phyloP scores from a whole-genome alignment of 2,888 invertebrate species.

The Merodon equestris region DNA sequence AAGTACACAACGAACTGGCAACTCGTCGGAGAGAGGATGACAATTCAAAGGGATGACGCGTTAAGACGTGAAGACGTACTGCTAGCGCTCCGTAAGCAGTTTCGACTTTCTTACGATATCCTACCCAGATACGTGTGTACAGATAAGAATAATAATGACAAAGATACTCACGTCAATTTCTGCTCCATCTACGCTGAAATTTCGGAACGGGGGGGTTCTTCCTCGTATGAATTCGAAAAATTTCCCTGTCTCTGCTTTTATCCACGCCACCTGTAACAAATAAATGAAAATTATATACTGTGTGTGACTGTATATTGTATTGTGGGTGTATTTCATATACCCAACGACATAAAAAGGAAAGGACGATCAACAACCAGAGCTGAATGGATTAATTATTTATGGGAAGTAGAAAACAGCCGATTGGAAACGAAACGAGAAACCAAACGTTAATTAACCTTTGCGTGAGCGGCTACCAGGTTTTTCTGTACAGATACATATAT shows the following conservation, averaged over 20 bases:
- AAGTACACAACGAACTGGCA: background rate
- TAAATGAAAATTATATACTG: too few species aligned
- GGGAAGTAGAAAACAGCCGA: constrained; percentile 3
- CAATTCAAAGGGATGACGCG: constrained; percentile 20
- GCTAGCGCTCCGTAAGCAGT: constrained; percentile 24
- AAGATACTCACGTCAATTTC: constrained; percentile 85
- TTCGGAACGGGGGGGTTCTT: constrained; percentile 85
- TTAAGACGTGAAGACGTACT: constrained; percentile 12
- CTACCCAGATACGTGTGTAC: background rate
- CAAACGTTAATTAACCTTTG: constrained; percentile 40
- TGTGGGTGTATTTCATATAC: too few species aligned
- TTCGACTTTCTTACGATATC: constrained; percentile 34
- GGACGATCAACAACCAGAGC: constrained; percentile 1
- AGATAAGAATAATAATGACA: too few species aligned
- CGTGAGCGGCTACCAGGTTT: background rate
- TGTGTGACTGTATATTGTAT: too few species aligned
- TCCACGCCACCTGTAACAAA: constrained; percentile 78
- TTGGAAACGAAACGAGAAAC: background rate
- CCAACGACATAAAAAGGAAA: constrained; percentile 30
- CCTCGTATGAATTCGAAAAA: constrained; percentile 90
- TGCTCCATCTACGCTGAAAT: constrained; percentile 85
- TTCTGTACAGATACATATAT: too few species aligned
- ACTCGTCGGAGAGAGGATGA: too few species aligned
- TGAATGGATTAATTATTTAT: constrained; percentile 32
- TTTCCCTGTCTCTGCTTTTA: constrained; percentile 81